Evolutionary conservation across 1,140 invertebrate species (phyloP).

Genomic region (Heliconius himera): DNA sequence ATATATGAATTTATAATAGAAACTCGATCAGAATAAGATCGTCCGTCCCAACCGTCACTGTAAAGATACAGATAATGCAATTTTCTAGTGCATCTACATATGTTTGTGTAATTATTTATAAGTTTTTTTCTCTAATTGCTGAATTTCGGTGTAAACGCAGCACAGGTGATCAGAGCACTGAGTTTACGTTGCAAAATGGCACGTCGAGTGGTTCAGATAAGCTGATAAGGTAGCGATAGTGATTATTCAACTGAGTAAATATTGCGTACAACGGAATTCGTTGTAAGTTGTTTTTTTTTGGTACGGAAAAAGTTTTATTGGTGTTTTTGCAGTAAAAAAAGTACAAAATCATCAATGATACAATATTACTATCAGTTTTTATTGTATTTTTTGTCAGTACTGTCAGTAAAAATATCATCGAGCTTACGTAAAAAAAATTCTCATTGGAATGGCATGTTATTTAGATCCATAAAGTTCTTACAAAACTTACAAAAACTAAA

Average conservation of each 20-base stretch:
- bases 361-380: not conserved
- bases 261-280: conserved; percentile 28
- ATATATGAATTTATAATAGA: not conserved
- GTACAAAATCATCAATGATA: not conserved
- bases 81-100: conserved; percentile 45
- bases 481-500: conserved; percentile 21
- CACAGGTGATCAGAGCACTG: conserved; percentile 59
- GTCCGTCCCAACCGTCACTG: conserved; percentile 31
- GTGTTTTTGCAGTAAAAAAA: not conserved
- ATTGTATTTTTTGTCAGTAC: not conserved
- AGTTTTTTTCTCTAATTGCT: conserved; percentile 10
- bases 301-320: not conserved
- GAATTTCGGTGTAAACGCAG: conserved; percentile 52
- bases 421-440: not conserved
- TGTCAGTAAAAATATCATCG: not conserved
- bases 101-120: conserved; percentile 2
- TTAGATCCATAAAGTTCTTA: conserved; percentile 2
- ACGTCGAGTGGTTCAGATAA: conserved; percentile 70
- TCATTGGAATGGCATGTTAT: not conserved
- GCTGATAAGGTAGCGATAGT: conserved; percentile 73
- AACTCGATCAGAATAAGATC: conserved; percentile 18
- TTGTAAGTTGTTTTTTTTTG: conserved; percentile 1
- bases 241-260: conserved; percentile 33
- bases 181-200: conserved; percentile 57
- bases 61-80: conserved; percentile 43